Evolutionary conservation across 2,113 vertebrate genomes (phyloP), one percentile per base, ranked within the genome.

Genomic region (Austrofundulus limnaeus): DNA sequence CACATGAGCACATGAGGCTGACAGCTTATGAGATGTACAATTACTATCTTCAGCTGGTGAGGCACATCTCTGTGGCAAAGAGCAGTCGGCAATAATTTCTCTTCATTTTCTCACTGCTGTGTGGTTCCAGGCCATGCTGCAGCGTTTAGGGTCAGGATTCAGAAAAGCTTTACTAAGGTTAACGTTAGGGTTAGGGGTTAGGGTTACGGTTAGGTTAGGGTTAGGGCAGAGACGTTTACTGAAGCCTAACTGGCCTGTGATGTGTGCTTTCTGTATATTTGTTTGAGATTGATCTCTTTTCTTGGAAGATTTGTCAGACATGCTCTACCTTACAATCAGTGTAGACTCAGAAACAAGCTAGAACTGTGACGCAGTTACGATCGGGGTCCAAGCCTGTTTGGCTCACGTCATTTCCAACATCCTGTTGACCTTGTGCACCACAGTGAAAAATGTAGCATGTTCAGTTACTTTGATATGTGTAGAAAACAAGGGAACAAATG

Each of bases 21-120:
- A 78, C 75, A 80, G 80, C 71, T 59, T 72, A 77, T 76, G 64
- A 81, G 75, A 75, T 72, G 67, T 73, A 67, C 76, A 75, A 66
- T 85, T 76, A 77, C 70, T 63, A 54, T 75, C 61, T 72, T 80
- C 68, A 61, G 21, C 51, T n/a, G 21, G 34, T 51, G 61, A 63
- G 66, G 72, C 50, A 47, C 58, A 15, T 42, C 46, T 34, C 13
- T 42, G 70, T 67, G 61, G 72, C 61, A 51, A 60, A 55, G 51
- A 71, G 47, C 54, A 61, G 49, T 50, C 16, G 14, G 39, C 57
- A 70, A 51, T 70, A 5, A 70, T 75, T 78, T 54, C 61, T 77
- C 57, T 66, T 71, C 66, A 66, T 73, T 51, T n/a, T 54, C 53
- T 62, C 1, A 1, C n/a, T 8, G 61, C 1, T 23, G 19, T 43